Percentiles rank a stretch among this genome's conserved stretches.
Conservation (phyloP, 2,797 vertebrate species). For the Florisuga fusca region DNA sequence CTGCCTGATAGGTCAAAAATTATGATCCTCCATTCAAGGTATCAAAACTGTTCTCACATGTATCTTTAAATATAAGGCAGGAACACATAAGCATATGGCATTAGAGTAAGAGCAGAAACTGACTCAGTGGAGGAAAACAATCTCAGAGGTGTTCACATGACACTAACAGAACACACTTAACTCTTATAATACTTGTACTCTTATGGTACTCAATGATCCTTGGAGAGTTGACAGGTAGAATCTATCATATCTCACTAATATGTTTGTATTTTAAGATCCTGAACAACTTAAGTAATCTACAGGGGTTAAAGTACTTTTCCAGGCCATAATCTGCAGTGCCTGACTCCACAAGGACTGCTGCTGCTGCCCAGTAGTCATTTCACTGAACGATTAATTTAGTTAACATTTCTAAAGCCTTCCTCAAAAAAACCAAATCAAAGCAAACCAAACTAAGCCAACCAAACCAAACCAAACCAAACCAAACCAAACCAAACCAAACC, state of each 20-base stretch:
- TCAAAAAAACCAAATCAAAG: neutral
- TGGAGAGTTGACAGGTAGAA: neutral
- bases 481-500: no score
- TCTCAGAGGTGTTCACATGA: neutral
- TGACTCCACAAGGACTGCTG: neutral
- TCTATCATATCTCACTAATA: neutral
- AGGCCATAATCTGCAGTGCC: neutral
- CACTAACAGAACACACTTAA: neutral
- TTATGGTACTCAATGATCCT: no score
- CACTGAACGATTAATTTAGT: neutral
- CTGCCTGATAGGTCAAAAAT: neutral
- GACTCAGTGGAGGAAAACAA: neutral
- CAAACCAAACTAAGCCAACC: no score
- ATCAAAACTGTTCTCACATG: neutral
- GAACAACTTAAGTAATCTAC: neutral
- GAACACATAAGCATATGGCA: neutral
- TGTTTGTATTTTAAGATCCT: neutral
- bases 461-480: no score
- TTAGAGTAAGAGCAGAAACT: neutral
- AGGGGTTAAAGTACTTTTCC: neutral
- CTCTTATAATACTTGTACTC: no score
- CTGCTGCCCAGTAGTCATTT: neutral
- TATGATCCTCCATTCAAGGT: neutral
- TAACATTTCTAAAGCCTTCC: neutral
- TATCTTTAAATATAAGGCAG: neutral